These are phyloP conservation scores for Leptopilina clavipes DNA, from an alignment of 1,140 invertebrate genomes.

Conservation along the genomic window DNA sequence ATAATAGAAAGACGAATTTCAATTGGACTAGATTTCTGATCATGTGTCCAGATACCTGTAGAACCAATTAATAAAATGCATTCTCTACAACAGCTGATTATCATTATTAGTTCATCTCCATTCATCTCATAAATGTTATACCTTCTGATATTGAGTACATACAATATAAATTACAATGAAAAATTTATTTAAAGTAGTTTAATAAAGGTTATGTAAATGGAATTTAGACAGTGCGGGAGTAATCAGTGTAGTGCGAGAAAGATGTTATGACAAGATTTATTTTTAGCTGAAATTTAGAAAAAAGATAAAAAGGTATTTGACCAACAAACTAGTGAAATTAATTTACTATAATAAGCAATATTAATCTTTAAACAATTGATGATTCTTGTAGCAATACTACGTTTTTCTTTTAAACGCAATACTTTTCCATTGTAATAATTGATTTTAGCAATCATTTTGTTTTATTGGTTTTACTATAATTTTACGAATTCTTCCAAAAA, in stretches of 20 bases:
- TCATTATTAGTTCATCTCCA: too few relatives aligned
- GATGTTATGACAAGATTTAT: slow-evolving; percentile 23
- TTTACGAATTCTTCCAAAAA: not conserved
- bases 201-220: not conserved
- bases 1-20: too few relatives aligned
- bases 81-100: too few relatives aligned
- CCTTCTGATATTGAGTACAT: too few relatives aligned
- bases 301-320: not conserved
- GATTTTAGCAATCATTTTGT: not conserved
- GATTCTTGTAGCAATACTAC: not conserved
- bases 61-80: too few relatives aligned
- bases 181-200: slow-evolving; percentile 4
- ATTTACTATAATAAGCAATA: not conserved
- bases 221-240: not conserved
- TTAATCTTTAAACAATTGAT: not conserved
- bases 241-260: not conserved
- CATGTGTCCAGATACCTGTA: too few relatives aligned
- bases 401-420: not conserved
- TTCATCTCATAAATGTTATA: too few relatives aligned
- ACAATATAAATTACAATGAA: not conserved
- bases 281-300: not conserved
- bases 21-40: too few relatives aligned
- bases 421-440: not conserved
- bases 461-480: not conserved
- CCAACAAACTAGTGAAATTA: not conserved